These are phyloP conservation scores for Apodemus sylvaticus DNA, from an alignment of 2,113 vertebrate species.

Conservation along the genomic window DNA sequence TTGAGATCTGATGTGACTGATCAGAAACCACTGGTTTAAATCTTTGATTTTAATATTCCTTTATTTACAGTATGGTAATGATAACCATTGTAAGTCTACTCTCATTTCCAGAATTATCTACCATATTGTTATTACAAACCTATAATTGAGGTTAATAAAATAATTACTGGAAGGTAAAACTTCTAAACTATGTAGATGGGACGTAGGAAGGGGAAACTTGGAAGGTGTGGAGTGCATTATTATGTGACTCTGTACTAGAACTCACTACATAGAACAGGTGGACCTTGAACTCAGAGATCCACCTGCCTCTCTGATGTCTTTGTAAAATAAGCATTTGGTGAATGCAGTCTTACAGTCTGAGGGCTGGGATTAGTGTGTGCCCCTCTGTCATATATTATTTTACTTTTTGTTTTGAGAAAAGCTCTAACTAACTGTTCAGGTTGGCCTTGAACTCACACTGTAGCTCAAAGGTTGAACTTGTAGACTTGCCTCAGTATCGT, in stretches of 20 bases:
- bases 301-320: not conserved
- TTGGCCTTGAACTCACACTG: not conserved
- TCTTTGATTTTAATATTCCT: not conserved
- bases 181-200: not conserved
- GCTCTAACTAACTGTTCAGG: not conserved
- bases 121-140: not conserved
- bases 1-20: not conserved
- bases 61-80: not conserved
- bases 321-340: too few relatives aligned
- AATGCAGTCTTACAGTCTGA: too few relatives aligned
- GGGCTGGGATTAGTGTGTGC: not conserved
- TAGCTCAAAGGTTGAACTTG: not conserved
- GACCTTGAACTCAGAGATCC: not conserved
- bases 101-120: not conserved
- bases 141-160: not conserved
- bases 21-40: not conserved
- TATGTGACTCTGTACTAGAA: not conserved
- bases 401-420: not conserved
- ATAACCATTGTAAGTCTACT: not conserved
- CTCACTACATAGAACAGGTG: not conserved
- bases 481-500: not conserved
- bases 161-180: not conserved
- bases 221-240: not conserved
- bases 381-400: not conserved
- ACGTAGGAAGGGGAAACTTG: not conserved